Evolutionary conservation across 2,888 invertebrate genomes (phyloP), one percentile per base, ranked within the genome.

Genomic region (Torymus aiolomorphi): DNA sequence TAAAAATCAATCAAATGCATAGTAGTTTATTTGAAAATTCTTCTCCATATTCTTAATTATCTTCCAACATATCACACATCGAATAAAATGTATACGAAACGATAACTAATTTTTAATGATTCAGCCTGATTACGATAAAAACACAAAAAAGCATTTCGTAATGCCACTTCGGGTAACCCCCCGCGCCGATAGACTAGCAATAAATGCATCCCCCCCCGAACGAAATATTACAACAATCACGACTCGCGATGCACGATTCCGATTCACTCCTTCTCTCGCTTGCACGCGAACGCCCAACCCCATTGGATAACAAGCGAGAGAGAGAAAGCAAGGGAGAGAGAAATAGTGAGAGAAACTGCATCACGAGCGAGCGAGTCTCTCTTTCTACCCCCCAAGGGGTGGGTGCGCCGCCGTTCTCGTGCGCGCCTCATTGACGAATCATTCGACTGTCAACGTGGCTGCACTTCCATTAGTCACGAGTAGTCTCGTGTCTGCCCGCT

Each of bases 401-500:
- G 61, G 18, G 62, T 18, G 59, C 42, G 42, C 42, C 57, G n/a
- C 12, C 14, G 24, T 24, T 13, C 20, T n/a, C 24, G 51, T 14
- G 54, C 31, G 42, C 42, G 20, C 57, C 70, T 76, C 65, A 71
- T 71, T 65, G 71, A 72, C 65, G 59, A 72, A 71, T 77, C 66
- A 77, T 76, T 69, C 69, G 61, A 72, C 65, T 77, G 71, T 72
- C 65, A 77, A 72, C 77, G 71, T 12, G 52, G 1, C 62, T 77
- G 66, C 52, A 57, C 71, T 72, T 77, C 62, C 65, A 77, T 72
- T 77, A 77, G 77, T 77, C 71, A 77, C 66, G 61, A 66, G 71
- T 54, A 69, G 16, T 77, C 57, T 66, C 65, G 59, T 77, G 65
- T 52, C 76, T 76, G 42, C 14, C 31, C 54, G 54, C 67, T 76